phyloP scores from a whole-genome alignment of 35 echinoderm and acorn worm species.

The Eucidaris tribuloides region DNA sequence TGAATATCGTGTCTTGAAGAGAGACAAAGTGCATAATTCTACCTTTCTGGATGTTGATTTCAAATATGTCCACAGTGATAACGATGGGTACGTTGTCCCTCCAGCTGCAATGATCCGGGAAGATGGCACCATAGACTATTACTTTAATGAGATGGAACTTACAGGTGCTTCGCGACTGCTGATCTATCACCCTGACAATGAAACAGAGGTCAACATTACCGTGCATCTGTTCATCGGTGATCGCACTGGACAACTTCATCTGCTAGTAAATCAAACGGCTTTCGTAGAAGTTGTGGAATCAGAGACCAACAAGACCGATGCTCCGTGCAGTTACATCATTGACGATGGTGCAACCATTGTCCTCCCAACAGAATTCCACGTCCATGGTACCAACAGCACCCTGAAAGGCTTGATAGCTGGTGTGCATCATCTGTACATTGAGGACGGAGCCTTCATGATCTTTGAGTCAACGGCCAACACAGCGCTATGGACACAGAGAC shows the following conservation, averaged over 20 bases:
- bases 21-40: conserved; percentile 69
- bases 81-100: conserved; percentile 67
- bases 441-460: conserved; percentile 61
- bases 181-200: conserved; percentile 81
- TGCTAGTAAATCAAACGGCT: conserved; percentile 70
- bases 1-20: conserved; percentile 77
- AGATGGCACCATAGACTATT: conserved; percentile 49
- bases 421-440: conserved; percentile 85
- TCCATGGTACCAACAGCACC: conserved; percentile 88
- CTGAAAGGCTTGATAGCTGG: conserved; percentile 70
- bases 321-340: conserved; percentile 79
- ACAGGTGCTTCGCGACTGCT: conserved; percentile 73
- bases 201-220: conserved; percentile 70
- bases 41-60: conserved; percentile 85
- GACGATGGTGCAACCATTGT: conserved; percentile 57
- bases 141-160: conserved; percentile 90
- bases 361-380: conserved; percentile 81
- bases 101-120: conserved; percentile 85
- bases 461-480: conserved; percentile 82
- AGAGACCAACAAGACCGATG: conserved; percentile 76
- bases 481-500: conserved; percentile 58
- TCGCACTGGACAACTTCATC: conserved; percentile 74
- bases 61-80: conserved; percentile 80
- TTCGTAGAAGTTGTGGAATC: conserved; percentile 81
- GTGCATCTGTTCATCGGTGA: conserved; percentile 85